Percentiles rank a stretch among this genome's conserved stretches.
Conservation (phyloP, 2,113 vertebrate genomes). For the Stercorarius parasiticus region DNA sequence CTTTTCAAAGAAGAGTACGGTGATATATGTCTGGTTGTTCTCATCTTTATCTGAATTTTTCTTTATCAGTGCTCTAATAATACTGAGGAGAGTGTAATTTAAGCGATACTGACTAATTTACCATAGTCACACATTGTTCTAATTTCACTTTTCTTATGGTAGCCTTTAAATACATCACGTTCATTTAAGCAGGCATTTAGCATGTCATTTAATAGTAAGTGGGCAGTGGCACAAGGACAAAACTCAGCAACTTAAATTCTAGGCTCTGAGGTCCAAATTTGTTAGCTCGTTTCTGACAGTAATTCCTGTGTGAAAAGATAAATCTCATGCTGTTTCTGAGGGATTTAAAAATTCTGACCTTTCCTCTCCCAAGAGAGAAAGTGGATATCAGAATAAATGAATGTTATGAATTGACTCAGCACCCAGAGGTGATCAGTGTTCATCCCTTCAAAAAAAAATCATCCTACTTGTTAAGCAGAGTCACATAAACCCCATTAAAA, state of each 20-base stretch:
- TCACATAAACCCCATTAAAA: neutral
- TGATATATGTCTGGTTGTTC: neutral
- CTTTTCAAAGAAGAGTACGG: neutral
- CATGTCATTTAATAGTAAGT: neutral
- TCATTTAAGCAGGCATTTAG: neutral
- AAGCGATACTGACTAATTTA: neutral
- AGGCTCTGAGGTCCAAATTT: neutral
- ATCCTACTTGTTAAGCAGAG: neutral
- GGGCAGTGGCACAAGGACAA: neutral
- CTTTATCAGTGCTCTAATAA: accelerated
- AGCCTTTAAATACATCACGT: neutral
- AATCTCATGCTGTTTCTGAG: neutral
- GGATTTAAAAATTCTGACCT: neutral
- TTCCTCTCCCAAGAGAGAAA: neutral
- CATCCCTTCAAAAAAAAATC: neutral
- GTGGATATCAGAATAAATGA: neutral
- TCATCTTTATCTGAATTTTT: neutral
- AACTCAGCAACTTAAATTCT: neutral
- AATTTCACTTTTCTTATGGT: neutral
- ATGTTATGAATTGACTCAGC: neutral
- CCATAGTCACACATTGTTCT: neutral
- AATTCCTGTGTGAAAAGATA: neutral
- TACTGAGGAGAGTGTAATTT: neutral
- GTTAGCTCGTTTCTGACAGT: neutral
- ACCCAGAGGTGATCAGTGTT: neutral